Conservation (phyloP, 2,888 invertebrate species). For the Lissocephala sabroskyi region DNA sequence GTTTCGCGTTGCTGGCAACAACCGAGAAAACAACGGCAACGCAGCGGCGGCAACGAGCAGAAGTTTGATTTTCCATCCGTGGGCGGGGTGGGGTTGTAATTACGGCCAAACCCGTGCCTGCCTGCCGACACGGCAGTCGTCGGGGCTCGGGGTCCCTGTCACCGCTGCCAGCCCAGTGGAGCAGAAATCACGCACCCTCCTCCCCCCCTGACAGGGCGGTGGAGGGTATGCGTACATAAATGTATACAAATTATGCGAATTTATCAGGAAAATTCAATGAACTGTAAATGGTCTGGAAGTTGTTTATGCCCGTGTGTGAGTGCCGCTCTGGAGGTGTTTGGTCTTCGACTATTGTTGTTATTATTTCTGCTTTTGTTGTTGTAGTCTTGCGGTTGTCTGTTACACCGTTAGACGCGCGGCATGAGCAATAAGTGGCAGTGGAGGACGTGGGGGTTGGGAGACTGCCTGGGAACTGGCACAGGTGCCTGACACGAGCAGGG, state of each 20-base stretch:
- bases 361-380: constrained; percentile 23
- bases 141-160: constrained; percentile 3
- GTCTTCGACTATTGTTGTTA: constrained; percentile 37
- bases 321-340: constrained; percentile 34
- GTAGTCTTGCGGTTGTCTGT: constrained; percentile 45
- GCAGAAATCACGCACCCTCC: constrained; percentile 51
- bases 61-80: background rate
- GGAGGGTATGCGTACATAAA: constrained; percentile 24
- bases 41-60: too few relatives aligned
- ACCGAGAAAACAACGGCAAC: background rate
- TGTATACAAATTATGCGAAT: constrained; percentile 61
- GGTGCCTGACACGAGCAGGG: constrained; percentile 55
- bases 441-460: too few relatives aligned
- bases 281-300: constrained; percentile 61
- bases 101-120: constrained; percentile 31
- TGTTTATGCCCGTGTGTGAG: constrained; percentile 35
- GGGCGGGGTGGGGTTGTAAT: constrained; percentile 28
- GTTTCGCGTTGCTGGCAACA: constrained; percentile 33
- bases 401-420: constrained; percentile 46
- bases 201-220: background rate
- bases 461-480: constrained; percentile 48
- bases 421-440: too few relatives aligned
- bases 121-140: constrained; percentile 8
- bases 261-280: constrained; percentile 60
- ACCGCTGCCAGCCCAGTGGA: constrained; percentile 47